Evolutionary conservation across 2,888 invertebrate species (phyloP).

Genomic region (Hirtodrosophila cameraria): DNA sequence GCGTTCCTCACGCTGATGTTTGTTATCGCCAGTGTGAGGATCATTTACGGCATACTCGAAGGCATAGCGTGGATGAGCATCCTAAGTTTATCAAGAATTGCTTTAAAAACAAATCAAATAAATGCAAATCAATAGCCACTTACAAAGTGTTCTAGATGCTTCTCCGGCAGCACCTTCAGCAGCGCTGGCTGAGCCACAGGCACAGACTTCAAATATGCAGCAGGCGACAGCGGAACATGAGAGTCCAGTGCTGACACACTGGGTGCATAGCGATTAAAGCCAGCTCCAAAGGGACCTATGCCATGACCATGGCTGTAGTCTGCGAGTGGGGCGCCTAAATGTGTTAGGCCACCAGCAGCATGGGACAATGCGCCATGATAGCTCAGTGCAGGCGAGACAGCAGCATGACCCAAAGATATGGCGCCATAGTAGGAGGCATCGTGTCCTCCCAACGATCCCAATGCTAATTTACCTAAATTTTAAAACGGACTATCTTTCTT

Average conservation of each 20-base stretch:
- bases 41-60: slow-evolving; percentile 91
- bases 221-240: slow-evolving; percentile 82
- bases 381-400: slow-evolving; percentile 72
- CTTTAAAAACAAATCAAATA: too few relatives aligned
- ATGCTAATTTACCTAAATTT: slow-evolving; percentile 47
- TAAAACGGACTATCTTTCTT: too few relatives aligned
- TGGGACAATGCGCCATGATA: slow-evolving; percentile 75
- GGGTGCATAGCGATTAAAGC: slow-evolving; percentile 82
- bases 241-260: slow-evolving; percentile 78
- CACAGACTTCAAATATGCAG: slow-evolving; percentile 82
- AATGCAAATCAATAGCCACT: slow-evolving; percentile 68
- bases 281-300: slow-evolving; percentile 76
- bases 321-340: slow-evolving; percentile 57
- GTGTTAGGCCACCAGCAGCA: slow-evolving; percentile 39
- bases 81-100: slow-evolving; percentile 82
- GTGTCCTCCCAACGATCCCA: slow-evolving; percentile 32
- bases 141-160: slow-evolving; percentile 88
- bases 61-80: slow-evolving; percentile 88
- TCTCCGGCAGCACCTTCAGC: slow-evolving; percentile 86
- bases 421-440: slow-evolving; percentile 74
- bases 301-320: slow-evolving; percentile 73
- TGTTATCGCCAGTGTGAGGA: slow-evolving; percentile 90
- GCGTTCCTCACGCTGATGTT: slow-evolving; percentile 89
- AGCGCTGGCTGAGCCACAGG: slow-evolving; percentile 82
- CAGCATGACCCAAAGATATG: slow-evolving; percentile 72